These are phyloP conservation scores for Ichneumoninae sp. DNA, from an alignment of 2,888 invertebrate species.

Conservation along the genomic window DNA sequence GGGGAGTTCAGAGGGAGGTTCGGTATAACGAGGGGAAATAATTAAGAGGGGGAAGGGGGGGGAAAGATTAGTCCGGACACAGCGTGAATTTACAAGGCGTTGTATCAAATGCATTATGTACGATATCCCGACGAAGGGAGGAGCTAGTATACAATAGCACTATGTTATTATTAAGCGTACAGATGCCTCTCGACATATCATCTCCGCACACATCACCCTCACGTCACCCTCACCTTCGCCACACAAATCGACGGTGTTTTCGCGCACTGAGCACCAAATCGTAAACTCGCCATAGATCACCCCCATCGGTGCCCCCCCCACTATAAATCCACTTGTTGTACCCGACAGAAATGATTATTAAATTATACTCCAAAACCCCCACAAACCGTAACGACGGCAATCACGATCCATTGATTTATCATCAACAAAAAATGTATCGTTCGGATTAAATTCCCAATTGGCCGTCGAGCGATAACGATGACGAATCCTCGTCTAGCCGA, in stretches of 20 bases:
- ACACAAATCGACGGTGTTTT: constrained; percentile 37
- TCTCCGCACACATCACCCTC: constrained; percentile 71
- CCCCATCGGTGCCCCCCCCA: not conserved
- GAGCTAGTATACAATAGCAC: constrained; percentile 46
- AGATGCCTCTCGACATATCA: constrained; percentile 73
- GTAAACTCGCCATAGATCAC: constrained; percentile 47
- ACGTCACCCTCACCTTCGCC: constrained; percentile 26
- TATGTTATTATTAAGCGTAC: constrained; percentile 72
- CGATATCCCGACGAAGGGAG: constrained; percentile 37
- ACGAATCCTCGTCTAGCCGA: constrained; percentile 1
- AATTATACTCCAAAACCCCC: not conserved
- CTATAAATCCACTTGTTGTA: not conserved
- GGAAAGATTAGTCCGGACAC: constrained; percentile 68
- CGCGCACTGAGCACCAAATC: constrained; percentile 46
- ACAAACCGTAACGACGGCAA: constrained; percentile 17
- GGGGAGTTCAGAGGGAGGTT: constrained; percentile 26
- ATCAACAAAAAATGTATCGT: constrained; percentile 19
- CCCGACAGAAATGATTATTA: not conserved
- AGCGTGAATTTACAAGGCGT: constrained; percentile 70
- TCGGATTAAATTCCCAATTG: constrained; percentile 33
- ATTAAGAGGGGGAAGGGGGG: constrained; percentile 42
- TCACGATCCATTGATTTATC: constrained; percentile 42
- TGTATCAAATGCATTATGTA: constrained; percentile 61
- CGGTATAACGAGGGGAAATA: constrained; percentile 63
- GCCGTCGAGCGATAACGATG: constrained; percentile 8